These are phyloP conservation scores for Engraulis encrasicolus DNA, from an alignment of 2,113 vertebrate species.

Conservation along the genomic window DNA sequence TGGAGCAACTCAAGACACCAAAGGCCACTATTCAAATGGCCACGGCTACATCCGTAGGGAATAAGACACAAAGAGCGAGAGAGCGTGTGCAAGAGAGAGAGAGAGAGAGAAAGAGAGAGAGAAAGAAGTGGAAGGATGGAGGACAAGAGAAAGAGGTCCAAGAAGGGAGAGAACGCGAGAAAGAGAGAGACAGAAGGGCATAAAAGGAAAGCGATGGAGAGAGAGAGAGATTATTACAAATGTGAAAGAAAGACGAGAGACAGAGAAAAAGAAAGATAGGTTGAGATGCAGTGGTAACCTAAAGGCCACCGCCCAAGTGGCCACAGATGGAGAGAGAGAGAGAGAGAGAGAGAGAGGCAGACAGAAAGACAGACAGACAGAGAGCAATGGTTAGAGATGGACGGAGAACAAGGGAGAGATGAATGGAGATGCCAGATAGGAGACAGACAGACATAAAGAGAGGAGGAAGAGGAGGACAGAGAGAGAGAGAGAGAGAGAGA, in stretches of 20 bases:
- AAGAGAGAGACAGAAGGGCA: conserved; percentile 29
- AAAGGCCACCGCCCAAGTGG: conserved; percentile 41
- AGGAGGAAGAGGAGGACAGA: conserved; percentile 53
- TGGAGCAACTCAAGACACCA: not conserved
- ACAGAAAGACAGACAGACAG: not conserved
- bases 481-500: not conserved
- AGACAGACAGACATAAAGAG: conserved; percentile 23
- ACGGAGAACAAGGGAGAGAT: conserved; percentile 26
- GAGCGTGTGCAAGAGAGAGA: not conserved
- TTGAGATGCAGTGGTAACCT: not conserved
- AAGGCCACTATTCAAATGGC: not conserved
- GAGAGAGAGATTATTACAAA: conserved; percentile 47
- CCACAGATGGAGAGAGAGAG: conserved; percentile 27
- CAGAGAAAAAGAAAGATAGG: not conserved
- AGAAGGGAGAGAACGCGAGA: not conserved
- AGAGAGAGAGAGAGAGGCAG: conserved; percentile 26
- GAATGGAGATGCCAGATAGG: not conserved
- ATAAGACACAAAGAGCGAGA: too few relatives aligned
- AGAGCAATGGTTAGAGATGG: conserved; percentile 44
- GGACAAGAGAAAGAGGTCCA: conserved; percentile 8
- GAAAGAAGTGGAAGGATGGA: conserved; percentile 41
- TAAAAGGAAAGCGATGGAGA: conserved; percentile 23
- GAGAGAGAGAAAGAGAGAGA: not conserved
- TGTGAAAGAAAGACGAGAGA: too few relatives aligned
- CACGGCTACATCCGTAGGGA: not conserved